Conservation (phyloP, 92 coral and sea anemone species). For the Plumapathes pennacea region DNA sequence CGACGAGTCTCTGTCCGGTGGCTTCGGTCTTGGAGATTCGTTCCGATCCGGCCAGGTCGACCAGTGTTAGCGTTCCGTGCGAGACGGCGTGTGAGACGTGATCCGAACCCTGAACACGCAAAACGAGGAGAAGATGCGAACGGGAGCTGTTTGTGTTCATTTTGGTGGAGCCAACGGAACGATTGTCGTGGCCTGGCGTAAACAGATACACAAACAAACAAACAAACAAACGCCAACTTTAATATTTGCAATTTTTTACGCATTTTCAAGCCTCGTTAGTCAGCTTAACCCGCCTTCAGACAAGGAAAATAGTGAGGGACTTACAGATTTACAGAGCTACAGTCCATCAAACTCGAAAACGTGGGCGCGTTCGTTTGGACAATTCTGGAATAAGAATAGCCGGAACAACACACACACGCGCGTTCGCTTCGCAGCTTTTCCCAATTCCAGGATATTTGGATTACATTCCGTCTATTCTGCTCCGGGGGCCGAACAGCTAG, state of each 20-base stretch:
- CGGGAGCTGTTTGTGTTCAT: slow-evolving; percentile 93
- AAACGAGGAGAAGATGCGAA: slow-evolving; percentile 75
- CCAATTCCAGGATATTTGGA: too few relatives aligned
- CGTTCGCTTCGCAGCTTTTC: too few relatives aligned
- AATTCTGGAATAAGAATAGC: too few relatives aligned
- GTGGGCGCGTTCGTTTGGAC: too few relatives aligned
- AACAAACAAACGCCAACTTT: too few relatives aligned
- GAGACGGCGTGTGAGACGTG: slow-evolving; percentile 74
- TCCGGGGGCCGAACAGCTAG: too few relatives aligned
- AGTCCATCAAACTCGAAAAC: too few relatives aligned
- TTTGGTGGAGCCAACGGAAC: slow-evolving; percentile 86
- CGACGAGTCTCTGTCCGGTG: slow-evolving; percentile 86
- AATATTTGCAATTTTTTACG: too few relatives aligned
- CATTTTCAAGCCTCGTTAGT: too few relatives aligned
- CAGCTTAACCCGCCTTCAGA: not conserved
- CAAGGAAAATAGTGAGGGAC: not conserved
- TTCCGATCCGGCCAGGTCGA: slow-evolving; percentile 88
- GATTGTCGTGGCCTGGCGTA: slow-evolving; percentile 67
- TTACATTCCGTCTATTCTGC: too few relatives aligned
- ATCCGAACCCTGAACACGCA: slow-evolving; percentile 67
- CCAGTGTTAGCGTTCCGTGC: slow-evolving; percentile 80
- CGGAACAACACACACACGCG: too few relatives aligned
- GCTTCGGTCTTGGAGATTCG: slow-evolving; percentile 89
- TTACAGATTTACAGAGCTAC: too few relatives aligned
- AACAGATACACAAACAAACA: not conserved